Conservation (phyloP, 2,888 invertebrate species). For the Celastrina argiolus region DNA sequence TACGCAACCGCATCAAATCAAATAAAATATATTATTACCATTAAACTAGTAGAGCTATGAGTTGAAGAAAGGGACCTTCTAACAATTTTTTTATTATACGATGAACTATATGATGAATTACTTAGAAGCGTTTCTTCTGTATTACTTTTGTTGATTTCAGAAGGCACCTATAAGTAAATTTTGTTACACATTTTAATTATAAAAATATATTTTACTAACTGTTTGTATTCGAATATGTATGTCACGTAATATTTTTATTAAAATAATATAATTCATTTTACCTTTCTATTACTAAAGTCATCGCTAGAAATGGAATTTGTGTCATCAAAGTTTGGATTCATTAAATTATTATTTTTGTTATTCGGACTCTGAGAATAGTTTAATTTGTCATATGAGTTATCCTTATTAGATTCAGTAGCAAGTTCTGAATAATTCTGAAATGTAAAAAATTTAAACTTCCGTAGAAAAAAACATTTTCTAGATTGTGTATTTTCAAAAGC, state of each 20-base stretch:
- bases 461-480: no score
- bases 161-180: background rate
- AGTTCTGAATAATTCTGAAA: background rate
- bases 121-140: background rate
- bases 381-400: background rate
- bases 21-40: background rate
- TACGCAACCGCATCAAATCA: background rate
- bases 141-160: conserved; percentile 3
- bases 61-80: conserved; percentile 2
- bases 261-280: background rate
- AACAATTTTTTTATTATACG: background rate
- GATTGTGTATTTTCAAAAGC: no score
- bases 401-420: background rate
- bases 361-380: background rate
- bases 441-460: background rate
- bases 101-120: background rate
- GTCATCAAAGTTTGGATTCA: background rate
- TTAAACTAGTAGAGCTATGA: conserved; percentile 11
- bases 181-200: background rate
- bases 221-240: background rate
- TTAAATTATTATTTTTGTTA: background rate
- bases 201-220: no score
- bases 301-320: background rate
- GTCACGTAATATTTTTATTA: background rate
- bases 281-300: background rate